These are phyloP conservation scores for Drosophila busckii DNA, from an alignment of 1,140 invertebrate species.

Conservation along the genomic window DNA sequence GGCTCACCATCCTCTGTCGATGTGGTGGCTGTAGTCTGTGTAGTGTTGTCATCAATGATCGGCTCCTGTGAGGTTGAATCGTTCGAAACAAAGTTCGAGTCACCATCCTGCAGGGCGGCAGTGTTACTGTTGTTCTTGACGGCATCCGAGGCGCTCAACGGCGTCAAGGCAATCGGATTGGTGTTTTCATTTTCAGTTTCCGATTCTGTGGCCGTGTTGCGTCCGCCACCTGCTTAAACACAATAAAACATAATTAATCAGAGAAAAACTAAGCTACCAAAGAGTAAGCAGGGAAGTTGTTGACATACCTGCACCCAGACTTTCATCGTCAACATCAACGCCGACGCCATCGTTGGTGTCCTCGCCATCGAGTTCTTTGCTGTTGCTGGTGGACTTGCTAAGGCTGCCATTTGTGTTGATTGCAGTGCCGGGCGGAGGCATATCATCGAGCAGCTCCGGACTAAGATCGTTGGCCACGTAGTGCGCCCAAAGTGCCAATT, in stretches of 20 bases:
- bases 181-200: conserved; percentile 78
- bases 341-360: conserved; percentile 73
- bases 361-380: conserved; percentile 52
- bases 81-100: conserved; percentile 74
- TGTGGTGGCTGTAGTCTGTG: conserved; percentile 76
- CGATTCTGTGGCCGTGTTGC: conserved; percentile 81
- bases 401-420: conserved; percentile 46
- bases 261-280: not conserved
- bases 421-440: conserved; percentile 80
- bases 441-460: conserved; percentile 88
- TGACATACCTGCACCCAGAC: conserved; percentile 79
- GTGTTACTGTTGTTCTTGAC: conserved; percentile 70
- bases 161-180: conserved; percentile 59
- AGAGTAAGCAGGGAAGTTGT: not conserved
- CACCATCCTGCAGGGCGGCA: conserved; percentile 63
- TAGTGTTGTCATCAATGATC: conserved; percentile 73
- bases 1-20: conserved; percentile 70
- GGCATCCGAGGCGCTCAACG: conserved; percentile 31
- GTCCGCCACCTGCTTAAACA: conserved; percentile 80
- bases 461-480: conserved; percentile 90
- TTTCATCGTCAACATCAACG: conserved; percentile 77
- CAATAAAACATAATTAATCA: conserved; percentile 1
- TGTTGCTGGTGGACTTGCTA: conserved; percentile 26
- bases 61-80: conserved; percentile 77
- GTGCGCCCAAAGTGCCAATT: conserved; percentile 94